Conservation (phyloP, 2,113 vertebrate species). For the Pao palembangensis region DNA sequence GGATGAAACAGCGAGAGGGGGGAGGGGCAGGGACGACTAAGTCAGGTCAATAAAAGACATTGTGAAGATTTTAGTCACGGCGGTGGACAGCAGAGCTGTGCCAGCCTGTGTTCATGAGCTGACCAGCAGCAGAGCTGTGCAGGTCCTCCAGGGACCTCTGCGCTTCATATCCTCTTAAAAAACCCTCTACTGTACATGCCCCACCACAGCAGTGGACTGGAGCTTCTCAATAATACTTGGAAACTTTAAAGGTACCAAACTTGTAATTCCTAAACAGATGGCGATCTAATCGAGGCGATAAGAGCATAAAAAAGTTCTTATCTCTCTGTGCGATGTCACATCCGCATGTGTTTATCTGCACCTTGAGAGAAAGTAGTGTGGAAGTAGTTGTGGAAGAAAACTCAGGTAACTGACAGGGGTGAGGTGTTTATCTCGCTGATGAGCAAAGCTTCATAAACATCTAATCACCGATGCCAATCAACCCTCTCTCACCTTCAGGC, state of each 20-base stretch:
- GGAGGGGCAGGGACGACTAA: conserved; percentile 4
- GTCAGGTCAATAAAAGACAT: conserved; percentile 9
- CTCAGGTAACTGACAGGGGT: conserved; percentile 17
- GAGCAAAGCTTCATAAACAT: conserved; percentile 61
- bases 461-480: conserved; percentile 70
- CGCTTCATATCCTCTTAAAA: too few species aligned
- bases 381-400: conserved; percentile 21
- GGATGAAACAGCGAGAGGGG: conserved; percentile 1
- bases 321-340: too few species aligned
- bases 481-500: conserved; percentile 51
- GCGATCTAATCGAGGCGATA: too few species aligned
- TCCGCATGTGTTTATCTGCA: too few species aligned
- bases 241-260: too few species aligned
- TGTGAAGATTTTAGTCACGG: conserved; percentile 15
- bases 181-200: too few species aligned
- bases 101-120: conserved; percentile 41
- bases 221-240: too few species aligned
- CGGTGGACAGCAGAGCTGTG: conserved; percentile 3
- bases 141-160: conserved; percentile 13
- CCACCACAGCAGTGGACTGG: too few species aligned
- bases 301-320: too few species aligned
- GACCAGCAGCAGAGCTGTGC: conserved; percentile 53
- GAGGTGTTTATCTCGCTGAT: conserved; percentile 59
- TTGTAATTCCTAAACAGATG: too few species aligned
- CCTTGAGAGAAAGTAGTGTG: not conserved